Percentiles rank a stretch among this genome's conserved stretches.
These are phyloP conservation scores for Cabera pusaria DNA, from an alignment of 2,888 invertebrate genomes.

Conservation along the genomic window DNA sequence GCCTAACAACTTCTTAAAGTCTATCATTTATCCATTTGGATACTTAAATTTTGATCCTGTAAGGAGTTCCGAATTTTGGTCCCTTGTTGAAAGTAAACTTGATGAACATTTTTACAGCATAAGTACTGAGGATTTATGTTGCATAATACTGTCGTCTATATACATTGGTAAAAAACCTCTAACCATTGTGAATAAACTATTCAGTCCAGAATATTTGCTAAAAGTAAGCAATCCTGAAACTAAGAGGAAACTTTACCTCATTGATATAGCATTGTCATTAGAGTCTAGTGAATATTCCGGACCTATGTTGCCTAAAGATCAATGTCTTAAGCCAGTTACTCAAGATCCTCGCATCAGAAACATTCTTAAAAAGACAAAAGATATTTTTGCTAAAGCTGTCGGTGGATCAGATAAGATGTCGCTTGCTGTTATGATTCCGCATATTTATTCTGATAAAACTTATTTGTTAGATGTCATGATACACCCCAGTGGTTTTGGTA, in stretches of 20 bases:
- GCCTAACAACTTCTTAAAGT: conserved; percentile 78
- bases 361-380: conserved; percentile 70
- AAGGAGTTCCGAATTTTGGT: conserved; percentile 81
- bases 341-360: conserved; percentile 81
- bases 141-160: conserved; percentile 85
- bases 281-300: conserved; percentile 84
- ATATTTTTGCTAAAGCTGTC: conserved; percentile 63
- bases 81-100: conserved; percentile 76
- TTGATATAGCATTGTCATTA: conserved; percentile 85
- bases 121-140: conserved; percentile 80
- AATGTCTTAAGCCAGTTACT: conserved; percentile 72
- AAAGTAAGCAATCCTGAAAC: conserved; percentile 71
- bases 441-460: conserved; percentile 80
- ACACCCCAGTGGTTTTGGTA: conserved; percentile 69
- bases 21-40: conserved; percentile 85
- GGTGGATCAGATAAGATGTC: conserved; percentile 75
- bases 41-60: conserved; percentile 81
- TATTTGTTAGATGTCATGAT: conserved; percentile 85
- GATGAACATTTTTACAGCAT: conserved; percentile 82
- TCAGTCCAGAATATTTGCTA: conserved; percentile 84
- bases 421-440: conserved; percentile 75
- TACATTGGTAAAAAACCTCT: conserved; percentile 85
- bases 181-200: conserved; percentile 82
- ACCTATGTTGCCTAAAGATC: conserved; percentile 81
- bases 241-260: conserved; percentile 81